Evolutionary conservation across 2,888 invertebrate species (phyloP), one percentile per base, ranked within the genome.

Genomic region (Suillia variegata): DNA sequence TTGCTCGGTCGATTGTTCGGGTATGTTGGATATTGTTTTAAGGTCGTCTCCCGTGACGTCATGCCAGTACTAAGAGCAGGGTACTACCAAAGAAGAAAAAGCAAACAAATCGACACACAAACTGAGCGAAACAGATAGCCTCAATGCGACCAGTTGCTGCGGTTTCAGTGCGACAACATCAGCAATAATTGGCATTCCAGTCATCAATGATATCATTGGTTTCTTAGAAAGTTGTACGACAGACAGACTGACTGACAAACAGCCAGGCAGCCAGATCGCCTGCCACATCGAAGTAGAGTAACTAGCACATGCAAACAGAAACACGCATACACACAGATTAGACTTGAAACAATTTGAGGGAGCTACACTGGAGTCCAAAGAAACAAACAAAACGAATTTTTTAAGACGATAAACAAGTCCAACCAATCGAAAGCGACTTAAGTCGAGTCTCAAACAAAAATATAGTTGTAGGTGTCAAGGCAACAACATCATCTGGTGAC

Each of bases 151-250:
- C 26, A 26, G 26, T 26, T 26, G 26, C 26, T 26, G 6, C 10
- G 5, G 26, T 26, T 26, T 4, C 12, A 38, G 10, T 13, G 4
- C 38, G 15, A n/a, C 38, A 38, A 38, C 38, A 38, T 8, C 38
- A 38, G n/a, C 38, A 38, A n/a, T 38, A 45, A 45, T 45, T 45
- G 33, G n/a, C 55, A 58, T 53, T 47, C 54, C 52, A 61, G 50
- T 55, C 59, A 61, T 54, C 61, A 61, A 59, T 64, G 64, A 64
- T 61, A 59, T 64, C 64, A 68, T 64, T n/a, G 64, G 62, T 58
- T 68, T 64, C 66, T 56, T 34, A 63, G 68, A 65, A 68, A 67
- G 58, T 64, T 54, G 49, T 33, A n/a, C 57, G 61, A 54, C 49
- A 8, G 12, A 12, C 33, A 21, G 12, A 12, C 38, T n/a, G 13